Evolutionary conservation across 2,888 invertebrate species (phyloP).

Genomic region (Conistra vaccinii): DNA sequence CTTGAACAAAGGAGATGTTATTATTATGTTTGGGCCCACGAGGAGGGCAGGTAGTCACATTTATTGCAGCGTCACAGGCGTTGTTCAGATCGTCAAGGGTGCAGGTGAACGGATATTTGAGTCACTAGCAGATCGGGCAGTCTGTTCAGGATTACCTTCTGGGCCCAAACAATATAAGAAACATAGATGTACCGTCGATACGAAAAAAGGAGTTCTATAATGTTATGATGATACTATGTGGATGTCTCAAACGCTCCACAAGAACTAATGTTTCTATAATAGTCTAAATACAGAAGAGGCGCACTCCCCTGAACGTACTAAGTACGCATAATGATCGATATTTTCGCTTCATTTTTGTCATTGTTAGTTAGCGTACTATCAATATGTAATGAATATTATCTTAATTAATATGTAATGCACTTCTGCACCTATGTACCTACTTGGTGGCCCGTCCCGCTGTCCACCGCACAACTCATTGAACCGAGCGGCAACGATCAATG

Average conservation of each 20-base stretch:
- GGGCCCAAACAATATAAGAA: background rate
- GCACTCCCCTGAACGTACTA: background rate
- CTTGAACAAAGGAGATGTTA: background rate
- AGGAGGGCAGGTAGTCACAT: too few relatives aligned
- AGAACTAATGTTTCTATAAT: slow-evolving; percentile 18
- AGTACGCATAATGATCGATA: background rate
- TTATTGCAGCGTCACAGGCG: background rate
- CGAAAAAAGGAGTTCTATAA: background rate
- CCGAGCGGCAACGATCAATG: slow-evolving; percentile 43
- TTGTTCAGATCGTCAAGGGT: background rate
- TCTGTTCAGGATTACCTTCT: background rate
- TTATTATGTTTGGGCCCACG: background rate
- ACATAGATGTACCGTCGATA: background rate
- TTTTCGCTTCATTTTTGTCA: background rate
- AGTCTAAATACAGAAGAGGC: slow-evolving; percentile 1
- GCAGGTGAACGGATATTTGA: background rate
- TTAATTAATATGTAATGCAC: background rate
- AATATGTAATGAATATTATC: background rate
- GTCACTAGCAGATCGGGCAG: background rate
- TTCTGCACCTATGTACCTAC: background rate
- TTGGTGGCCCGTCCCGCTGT: slow-evolving; percentile 15
- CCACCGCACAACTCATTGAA: slow-evolving; percentile 32
- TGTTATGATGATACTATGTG: background rate
- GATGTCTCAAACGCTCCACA: background rate
- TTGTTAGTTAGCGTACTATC: background rate